Base-by-base conservation (phyloP, 2,888 invertebrate genomes). In the Chrysopilus asiliformis region DNA sequence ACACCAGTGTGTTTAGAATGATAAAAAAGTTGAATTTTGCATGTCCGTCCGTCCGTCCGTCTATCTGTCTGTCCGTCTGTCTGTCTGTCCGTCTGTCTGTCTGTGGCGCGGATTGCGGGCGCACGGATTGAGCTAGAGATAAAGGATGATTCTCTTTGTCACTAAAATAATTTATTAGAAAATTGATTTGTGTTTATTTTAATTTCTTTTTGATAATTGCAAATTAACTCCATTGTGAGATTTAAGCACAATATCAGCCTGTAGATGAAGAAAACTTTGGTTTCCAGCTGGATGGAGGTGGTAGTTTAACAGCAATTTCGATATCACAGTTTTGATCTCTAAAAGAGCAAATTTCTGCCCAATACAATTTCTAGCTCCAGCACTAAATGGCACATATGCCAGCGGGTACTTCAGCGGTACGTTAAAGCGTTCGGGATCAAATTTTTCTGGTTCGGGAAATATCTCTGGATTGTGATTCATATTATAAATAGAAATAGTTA, bases 201-300 rank as follows among this genome's bases (percentile, higher is more conserved):
- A 22, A 22, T 22, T 22, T 24, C 13, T 16, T 31, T 33, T 12
- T 28, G 12, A 16, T 33, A 38, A 10, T 19, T 27, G 32, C 18
- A 38, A 17, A 22, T 19, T 29, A 29, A 38, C 32, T 3, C 38
- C 38, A 16, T 27, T 13, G 3, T 27, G 15, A 3, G 38, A 33
- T 20, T 38, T 38, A n/a, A 38, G 13, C n/a, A 38, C 19, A 9
- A 38, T 10, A 33, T 38, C 38, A 3, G 33, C 38, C 16, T 38
- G 38, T 66, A 48, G 66, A 6, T 9, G 24, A 7, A 25, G 32
- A 8, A 7, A 9, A 15, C 22, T 36, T 26, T 26, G 25, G 8
- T 19, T 15, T n/a, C n/a, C 13, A 3, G 37, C 24, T 13, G 37
- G 37, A 6, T 32, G 22, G 12, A 37, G 16, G 18, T 37, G 26